phyloP scores from a whole-genome alignment of 2,113 vertebrate species.

The cattle (Bos taurus) region ARS-UCD2.0 NC_037355.1:6237501-6238000 shows the following conservation, averaged over 20 bases:
- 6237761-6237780: background rate
- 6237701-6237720: background rate
- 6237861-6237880: slow-evolving; percentile 35
- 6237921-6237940: background rate
- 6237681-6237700: background rate
- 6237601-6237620: background rate
- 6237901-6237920: slow-evolving; percentile 27
- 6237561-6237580: background rate
- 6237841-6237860: slow-evolving; percentile 22
- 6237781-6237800: background rate
- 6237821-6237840: background rate
- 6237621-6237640: background rate
- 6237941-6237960: slow-evolving; percentile 49
- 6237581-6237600: background rate
- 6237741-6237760: background rate
- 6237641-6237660: background rate
- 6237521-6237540: background rate
- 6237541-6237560: background rate
- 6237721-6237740: slow-evolving; percentile 27
- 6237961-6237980: background rate
- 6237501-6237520: background rate
- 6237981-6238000: background rate
- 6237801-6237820: background rate
- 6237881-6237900: slow-evolving; percentile 2
- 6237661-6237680: background rate